Conservation (phyloP, 2,113 vertebrate species). For the Oncorhynchus kisutch region DNA sequence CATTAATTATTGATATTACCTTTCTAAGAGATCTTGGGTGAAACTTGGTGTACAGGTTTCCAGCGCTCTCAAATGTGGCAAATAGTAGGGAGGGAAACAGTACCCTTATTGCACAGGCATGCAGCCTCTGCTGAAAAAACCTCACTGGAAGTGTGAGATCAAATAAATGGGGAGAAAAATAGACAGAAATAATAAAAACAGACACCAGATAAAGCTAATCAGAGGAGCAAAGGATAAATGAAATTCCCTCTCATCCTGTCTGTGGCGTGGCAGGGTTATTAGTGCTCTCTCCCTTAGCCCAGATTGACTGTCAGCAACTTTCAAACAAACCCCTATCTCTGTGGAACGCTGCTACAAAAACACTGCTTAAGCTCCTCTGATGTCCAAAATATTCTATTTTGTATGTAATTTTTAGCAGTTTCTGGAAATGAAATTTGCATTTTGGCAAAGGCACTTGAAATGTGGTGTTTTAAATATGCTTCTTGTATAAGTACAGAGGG, state of each 20-base stretch:
- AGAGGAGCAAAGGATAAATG: slow-evolving; percentile 29
- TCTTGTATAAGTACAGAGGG: background rate
- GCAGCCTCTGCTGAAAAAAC: slow-evolving; percentile 5
- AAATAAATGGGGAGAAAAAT: slow-evolving; percentile 10
- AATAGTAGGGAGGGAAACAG: background rate
- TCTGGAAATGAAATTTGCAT: background rate
- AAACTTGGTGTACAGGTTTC: background rate
- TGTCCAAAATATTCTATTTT: slow-evolving; percentile 18
- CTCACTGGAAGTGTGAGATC: slow-evolving; percentile 11
- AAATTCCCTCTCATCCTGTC: slow-evolving; percentile 24
- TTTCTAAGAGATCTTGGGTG: background rate
- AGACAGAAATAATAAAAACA: slow-evolving; percentile 18
- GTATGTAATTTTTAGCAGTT: slow-evolving; percentile 16
- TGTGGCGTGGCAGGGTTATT: slow-evolving; percentile 16
- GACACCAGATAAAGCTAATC: slow-evolving; percentile 35
- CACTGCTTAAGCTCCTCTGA: slow-evolving; percentile 25
- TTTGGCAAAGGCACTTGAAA: background rate
- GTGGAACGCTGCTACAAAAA: slow-evolving; percentile 27
- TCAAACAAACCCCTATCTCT: slow-evolving; percentile 31
- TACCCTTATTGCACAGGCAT: background rate
- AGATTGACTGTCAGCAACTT: slow-evolving; percentile 41
- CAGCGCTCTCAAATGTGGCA: background rate
- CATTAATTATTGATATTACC: slow-evolving; percentile 22
- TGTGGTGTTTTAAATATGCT: background rate
- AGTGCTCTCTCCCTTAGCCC: background rate